Conservation (phyloP, 2,888 invertebrate species). For the Yponomeuta sedellus region DNA sequence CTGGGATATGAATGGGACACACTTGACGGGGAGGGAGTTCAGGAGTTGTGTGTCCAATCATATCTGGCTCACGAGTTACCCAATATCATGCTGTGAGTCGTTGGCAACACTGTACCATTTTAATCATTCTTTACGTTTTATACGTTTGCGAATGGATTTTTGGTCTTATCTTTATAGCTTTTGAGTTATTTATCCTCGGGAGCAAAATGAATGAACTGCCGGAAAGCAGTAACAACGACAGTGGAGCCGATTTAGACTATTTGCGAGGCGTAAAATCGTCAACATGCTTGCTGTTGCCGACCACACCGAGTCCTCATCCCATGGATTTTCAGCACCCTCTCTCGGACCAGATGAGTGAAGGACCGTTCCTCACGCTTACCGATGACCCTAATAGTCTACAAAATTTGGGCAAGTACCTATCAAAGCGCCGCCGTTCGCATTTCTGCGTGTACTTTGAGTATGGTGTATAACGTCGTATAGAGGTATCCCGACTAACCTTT, state of each 20-base stretch:
- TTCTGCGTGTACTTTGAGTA: no score
- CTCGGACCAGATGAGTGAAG: slow-evolving; percentile 70
- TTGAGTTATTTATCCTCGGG: not conserved
- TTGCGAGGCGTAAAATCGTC: slow-evolving; percentile 79
- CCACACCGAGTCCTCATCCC: slow-evolving; percentile 78
- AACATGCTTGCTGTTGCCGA: slow-evolving; percentile 78
- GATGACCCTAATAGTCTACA: slow-evolving; percentile 51
- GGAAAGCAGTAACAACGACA: slow-evolving; percentile 43
- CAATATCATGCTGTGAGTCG: no score
- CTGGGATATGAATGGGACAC: no score
- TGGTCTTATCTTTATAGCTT: no score
- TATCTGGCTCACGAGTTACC: no score
- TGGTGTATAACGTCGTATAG: no score
- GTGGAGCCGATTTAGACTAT: slow-evolving; percentile 53
- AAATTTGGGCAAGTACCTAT: slow-evolving; percentile 44
- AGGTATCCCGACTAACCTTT: no score
- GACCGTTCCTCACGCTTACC: slow-evolving; percentile 54
- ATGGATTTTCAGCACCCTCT: slow-evolving; percentile 77
- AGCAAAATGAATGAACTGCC: slow-evolving; percentile 51
- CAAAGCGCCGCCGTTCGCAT: not conserved
- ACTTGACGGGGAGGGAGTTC: no score
- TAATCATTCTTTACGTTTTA: no score
- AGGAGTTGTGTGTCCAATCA: no score
- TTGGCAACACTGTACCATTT: no score
- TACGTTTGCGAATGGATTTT: no score